phyloP scores from a whole-genome alignment of 2,888 invertebrate genomes.

The Dasypolia templi region DNA sequence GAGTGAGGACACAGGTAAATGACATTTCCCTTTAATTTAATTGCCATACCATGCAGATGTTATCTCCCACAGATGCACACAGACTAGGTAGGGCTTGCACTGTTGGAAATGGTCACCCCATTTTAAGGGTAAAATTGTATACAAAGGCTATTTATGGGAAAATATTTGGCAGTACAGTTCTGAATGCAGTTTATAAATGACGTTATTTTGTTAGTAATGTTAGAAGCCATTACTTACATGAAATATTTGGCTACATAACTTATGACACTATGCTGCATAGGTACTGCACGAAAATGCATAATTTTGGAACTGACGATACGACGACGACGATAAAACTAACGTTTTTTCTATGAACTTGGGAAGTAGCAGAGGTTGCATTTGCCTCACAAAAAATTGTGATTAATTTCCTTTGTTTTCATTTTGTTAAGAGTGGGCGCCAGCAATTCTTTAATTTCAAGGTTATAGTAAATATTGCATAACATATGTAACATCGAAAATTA shows the following conservation, averaged over 20 bases:
- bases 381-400: neutral
- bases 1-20: conserved; percentile 14
- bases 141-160: conserved; percentile 13
- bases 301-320: neutral
- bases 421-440: conserved; percentile 45
- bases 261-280: neutral
- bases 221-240: neutral
- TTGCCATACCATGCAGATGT: conserved; percentile 46
- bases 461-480: conserved; percentile 63
- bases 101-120: conserved; percentile 24
- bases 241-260: neutral
- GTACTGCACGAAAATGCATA: conserved; percentile 1
- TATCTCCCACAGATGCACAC: conserved; percentile 37
- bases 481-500: conserved; percentile 6
- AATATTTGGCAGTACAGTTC: conserved; percentile 14
- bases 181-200: neutral
- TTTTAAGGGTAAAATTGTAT: conserved; percentile 24
- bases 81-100: conserved; percentile 27
- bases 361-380: no score
- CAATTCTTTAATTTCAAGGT: conserved; percentile 55
- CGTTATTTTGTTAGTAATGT: neutral
- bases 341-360: neutral
- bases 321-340: no score
- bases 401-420: neutral
- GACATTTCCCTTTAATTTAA: conserved; percentile 38